Conservation (phyloP, 2,888 invertebrate genomes). For the Amphipyra tragopoginis region DNA sequence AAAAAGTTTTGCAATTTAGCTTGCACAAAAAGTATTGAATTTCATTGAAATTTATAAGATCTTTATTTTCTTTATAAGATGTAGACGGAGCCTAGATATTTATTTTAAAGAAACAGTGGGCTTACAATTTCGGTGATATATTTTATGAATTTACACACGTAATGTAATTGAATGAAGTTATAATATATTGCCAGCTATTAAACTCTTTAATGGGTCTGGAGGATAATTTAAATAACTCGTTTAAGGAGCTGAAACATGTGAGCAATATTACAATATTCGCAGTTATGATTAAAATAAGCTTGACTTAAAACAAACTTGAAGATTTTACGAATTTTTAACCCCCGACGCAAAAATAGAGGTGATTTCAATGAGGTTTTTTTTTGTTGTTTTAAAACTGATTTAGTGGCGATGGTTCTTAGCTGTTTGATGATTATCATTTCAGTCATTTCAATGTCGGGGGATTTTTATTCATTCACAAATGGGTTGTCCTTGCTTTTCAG, state of each 20-base stretch:
- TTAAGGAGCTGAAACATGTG: background rate
- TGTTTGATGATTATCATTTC: too few species aligned
- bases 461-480: too few species aligned
- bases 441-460: too few species aligned
- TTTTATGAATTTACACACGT: slow-evolving; percentile 10
- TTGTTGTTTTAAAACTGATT: too few species aligned
- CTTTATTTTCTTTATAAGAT: slow-evolving; percentile 15
- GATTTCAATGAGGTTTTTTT: too few species aligned
- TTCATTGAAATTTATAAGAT: slow-evolving; percentile 31
- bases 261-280: background rate
- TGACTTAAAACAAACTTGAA: too few species aligned
- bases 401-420: too few species aligned
- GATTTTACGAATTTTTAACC: too few species aligned
- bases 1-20: slow-evolving; percentile 14
- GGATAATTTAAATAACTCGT: slow-evolving; percentile 1
- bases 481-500: too few species aligned
- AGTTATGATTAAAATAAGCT: background rate
- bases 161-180: slow-evolving; percentile 20
- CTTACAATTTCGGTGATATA: slow-evolving; percentile 6
- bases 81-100: slow-evolving; percentile 10
- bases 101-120: slow-evolving; percentile 11
- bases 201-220: slow-evolving; percentile 6
- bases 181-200: slow-evolving; percentile 19
- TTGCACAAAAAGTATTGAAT: slow-evolving; percentile 7
- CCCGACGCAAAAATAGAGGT: too few species aligned